Conservation (phyloP, 2,888 invertebrate genomes). For the Minunthozetes semirufus region DNA sequence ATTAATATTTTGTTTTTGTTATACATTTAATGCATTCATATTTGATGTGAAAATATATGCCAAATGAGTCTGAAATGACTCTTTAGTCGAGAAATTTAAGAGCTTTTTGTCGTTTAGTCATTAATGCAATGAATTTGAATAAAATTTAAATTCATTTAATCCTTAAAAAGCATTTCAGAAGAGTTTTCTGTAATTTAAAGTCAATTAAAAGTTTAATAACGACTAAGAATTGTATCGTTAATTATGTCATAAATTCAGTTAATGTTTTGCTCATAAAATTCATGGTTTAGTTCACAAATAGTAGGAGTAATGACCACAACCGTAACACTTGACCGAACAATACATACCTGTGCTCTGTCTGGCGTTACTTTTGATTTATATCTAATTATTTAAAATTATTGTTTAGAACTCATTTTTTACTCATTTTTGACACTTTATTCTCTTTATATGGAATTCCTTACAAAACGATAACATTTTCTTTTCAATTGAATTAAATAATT, state of each 20-base stretch:
- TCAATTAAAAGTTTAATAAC: not conserved
- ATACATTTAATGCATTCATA: no score
- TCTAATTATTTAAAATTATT: not conserved
- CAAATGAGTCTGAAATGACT: no score
- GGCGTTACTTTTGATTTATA: not conserved
- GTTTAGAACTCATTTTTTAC: not conserved
- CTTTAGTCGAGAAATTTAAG: no score
- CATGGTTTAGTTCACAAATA: not conserved
- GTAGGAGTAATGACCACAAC: not conserved
- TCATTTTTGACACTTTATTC: no score
- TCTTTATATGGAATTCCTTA: no score
- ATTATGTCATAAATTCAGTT: not conserved
- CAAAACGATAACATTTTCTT: conserved; percentile 1
- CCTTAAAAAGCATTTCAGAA: not conserved
- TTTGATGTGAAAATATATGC: no score
- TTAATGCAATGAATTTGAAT: not conserved
- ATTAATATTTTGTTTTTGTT: no score
- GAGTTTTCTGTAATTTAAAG: not conserved
- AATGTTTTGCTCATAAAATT: not conserved
- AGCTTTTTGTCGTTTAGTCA: no score
- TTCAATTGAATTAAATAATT: not conserved
- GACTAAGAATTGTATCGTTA: not conserved
- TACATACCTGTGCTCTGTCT: not conserved
- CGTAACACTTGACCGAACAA: not conserved
- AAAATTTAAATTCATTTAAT: not conserved